Conservation (phyloP, 35 echinoderm and acorn worm species). For the Acanthaster planci region DNA sequence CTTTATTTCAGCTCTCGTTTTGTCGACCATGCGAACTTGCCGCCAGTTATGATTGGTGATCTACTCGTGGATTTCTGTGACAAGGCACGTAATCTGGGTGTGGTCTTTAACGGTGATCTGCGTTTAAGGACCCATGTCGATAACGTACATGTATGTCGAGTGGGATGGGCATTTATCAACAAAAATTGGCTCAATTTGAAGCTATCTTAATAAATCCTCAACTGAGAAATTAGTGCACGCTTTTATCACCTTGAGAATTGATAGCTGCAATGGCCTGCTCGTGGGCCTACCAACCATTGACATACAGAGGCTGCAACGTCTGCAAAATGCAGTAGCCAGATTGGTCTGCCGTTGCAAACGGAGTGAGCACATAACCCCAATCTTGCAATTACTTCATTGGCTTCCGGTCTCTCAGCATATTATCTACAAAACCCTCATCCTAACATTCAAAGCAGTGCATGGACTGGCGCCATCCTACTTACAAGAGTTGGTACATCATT, state of each 20-base stretch:
- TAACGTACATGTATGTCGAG: not conserved
- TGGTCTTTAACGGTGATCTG: not conserved
- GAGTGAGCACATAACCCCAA: not conserved
- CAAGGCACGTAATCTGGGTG: not conserved
- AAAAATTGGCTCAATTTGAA: conserved; percentile 4
- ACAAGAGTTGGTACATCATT: not conserved
- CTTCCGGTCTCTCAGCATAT: not conserved
- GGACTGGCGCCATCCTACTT: not conserved
- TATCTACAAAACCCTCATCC: conserved; percentile 2
- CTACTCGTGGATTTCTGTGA: not conserved
- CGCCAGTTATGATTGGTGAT: too few relatives aligned
- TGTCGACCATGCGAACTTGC: too few relatives aligned
- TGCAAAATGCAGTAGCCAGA: conserved; percentile 26
- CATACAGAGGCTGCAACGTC: conserved; percentile 18
- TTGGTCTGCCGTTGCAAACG: not conserved
- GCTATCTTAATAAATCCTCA: not conserved
- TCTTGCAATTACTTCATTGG: conserved; percentile 6
- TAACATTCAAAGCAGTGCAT: not conserved
- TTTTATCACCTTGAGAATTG: conserved; percentile 47
- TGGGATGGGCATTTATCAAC: not conserved
- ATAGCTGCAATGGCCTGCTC: conserved; percentile 50
- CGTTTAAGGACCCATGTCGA: not conserved
- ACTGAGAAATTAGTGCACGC: conserved; percentile 44
- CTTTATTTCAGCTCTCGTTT: too few relatives aligned
- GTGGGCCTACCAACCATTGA: conserved; percentile 18